Evolutionary conservation across 2,888 invertebrate genomes (phyloP), one percentile per base, ranked within the genome.

Genomic region (Eucera pruinosa): DNA sequence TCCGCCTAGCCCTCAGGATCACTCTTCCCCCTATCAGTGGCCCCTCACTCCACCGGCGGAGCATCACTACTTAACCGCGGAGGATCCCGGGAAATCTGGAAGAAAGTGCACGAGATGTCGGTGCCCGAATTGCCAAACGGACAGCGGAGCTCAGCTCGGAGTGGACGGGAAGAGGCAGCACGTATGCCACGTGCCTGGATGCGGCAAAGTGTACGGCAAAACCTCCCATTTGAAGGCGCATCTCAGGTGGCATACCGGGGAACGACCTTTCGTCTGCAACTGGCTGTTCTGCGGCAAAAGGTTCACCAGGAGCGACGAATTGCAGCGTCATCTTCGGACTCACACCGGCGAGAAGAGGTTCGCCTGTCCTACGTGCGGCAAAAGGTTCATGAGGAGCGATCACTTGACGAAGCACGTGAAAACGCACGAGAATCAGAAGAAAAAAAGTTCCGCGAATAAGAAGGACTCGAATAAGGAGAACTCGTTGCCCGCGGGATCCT

Each of bases 141-240:
- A 95, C 94, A 97, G 96, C 90, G 94, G 83, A 91, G 97, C 94
- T 75, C 95, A 94, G 92, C 95, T 94, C 92, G 95, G 93, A 89
- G 96, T 93, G 91, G 97, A 95, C 94, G 97, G 95, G 86, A 97
- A 95, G 93, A 96, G 95, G 91, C 96, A 94, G 92, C 98, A 98
- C 91, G 95, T 96, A 52, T 98, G 98, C 89, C 97, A 97, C 92
- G 95, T 97, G 45, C 96, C 96, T 1, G 97, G 97, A 50, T 98
- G 98, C 90, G 95, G 95, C 73, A 96, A 96, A 88, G 96, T 97
- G 18, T 99, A 98, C 92, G 97, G 97, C 15, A 98, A 98, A 92
- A 98, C 98, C 0, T 98, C 98, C 0, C 98, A 99, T 90, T 92
- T 99, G 77, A 98, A 98, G 92, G 98, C 98, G 0, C 98, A 98